phyloP scores from a whole-genome alignment of 1,140 invertebrate species.

The Pseudomyrmex flavicornis region DNA sequence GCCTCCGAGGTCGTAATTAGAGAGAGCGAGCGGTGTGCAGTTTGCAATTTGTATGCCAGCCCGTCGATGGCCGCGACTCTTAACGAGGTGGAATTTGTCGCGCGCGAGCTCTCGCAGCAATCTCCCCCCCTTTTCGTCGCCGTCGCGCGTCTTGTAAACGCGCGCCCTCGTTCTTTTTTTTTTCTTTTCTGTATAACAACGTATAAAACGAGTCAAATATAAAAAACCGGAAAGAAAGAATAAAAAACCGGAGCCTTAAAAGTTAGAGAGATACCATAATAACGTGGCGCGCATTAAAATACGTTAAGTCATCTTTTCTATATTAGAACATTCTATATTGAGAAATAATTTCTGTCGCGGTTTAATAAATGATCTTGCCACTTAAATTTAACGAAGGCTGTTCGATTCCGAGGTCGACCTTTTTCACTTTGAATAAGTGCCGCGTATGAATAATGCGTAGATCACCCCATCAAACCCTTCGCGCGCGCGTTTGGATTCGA shows the following conservation, averaged over 20 bases:
- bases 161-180: no score
- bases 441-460: neutral
- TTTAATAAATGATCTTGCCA: conserved; percentile 4
- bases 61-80: conserved; percentile 27
- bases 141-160: neutral
- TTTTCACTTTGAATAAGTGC: conserved; percentile 25
- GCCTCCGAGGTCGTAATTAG: conserved; percentile 35
- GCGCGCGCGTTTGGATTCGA: neutral
- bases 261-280: no score
- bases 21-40: conserved; percentile 41
- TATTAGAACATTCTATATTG: neutral
- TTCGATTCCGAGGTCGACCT: neutral
- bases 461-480: neutral
- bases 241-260: neutral
- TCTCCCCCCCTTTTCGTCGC: conserved; percentile 18
- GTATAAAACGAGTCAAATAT: neutral
- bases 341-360: neutral
- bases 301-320: neutral
- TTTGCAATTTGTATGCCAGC: conserved; percentile 42
- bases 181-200: neutral
- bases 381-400: neutral
- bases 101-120: neutral
- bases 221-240: neutral
- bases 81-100: conserved; percentile 48
- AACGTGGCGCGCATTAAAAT: neutral